Base-by-base conservation (phyloP, 2,888 invertebrate genomes). In the Limnephilus rhombicus region DNA sequence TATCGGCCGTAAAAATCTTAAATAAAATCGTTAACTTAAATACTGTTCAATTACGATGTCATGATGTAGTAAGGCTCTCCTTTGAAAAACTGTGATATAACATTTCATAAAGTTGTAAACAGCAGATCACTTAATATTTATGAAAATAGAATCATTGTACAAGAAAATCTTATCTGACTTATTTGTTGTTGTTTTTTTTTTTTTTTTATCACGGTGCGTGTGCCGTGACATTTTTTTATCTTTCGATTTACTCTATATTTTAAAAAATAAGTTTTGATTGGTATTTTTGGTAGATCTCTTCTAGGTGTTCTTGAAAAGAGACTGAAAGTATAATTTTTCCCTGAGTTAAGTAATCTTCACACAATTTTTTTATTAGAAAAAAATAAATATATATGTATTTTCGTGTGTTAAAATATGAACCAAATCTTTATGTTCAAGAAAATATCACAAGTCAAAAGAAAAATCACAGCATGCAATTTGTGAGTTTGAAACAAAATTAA, bases 11-110 rank as follows among this genome's bases (percentile, higher is more conserved):
- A 18, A 24, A 68, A 68, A 68, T 68, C 68, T 68, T 68, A 68
- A 68, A 68, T 68, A 68, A 68, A 68, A 68, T 24, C 24, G 24
- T 24, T 68, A 68, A 68, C 68, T 24, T 68, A 68, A 68, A 68
- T 68, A 68, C 68, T 68, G 68, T 68, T 68, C 68, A 68, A 68
- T 68, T 68, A 68, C 68, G 68, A 68, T 68, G 68, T 68, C 68
- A 68, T 68, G 53, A 18, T 53, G 24, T 24, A 24, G 24, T 68
- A 68, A 68, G 68, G 68, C 68, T 68, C 68, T 68, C 68, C 24
- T 68, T 68, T 68, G 9, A 24, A 68, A 68, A 68, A 68, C 68
- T 68, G 68, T 68, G 68, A 68, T 68, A 18, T 18, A 68, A 68
- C 24, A 24, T 68, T 68, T 68, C 18, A 68, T 68, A 24, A 24